Evolutionary conservation across 2,888 invertebrate genomes (phyloP), one percentile per base, ranked within the genome.

Genomic region (Linnaemya tessellans): DNA sequence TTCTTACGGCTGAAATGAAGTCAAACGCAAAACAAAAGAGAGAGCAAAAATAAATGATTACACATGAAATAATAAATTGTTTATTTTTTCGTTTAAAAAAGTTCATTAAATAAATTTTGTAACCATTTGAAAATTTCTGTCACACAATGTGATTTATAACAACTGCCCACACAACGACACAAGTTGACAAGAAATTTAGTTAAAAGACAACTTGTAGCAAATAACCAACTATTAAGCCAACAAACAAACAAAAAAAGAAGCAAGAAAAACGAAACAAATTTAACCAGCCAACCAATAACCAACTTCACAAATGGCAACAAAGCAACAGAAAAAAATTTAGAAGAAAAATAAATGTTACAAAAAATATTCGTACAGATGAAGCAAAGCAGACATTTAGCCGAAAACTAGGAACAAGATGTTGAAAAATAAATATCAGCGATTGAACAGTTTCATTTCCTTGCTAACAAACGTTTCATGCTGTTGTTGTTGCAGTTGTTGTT

Each of bases 111-210:
- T 78, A 71, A 71, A 60, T 51, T 83, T 78, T 18, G 67, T 67
- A 67, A 81, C 73, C 49, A 78, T 68, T 84, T 81, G 67, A 68
- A 81, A 71, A 78, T 78, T 46, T 78, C 81, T 80, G 82, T 82
- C 82, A 82, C 64, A 79, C 62, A 82, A 82, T 79, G 79, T 82
- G 85, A 85, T 85, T 85, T 85, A 85, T 82, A 85, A 82, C 85
- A 85, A 85, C 85, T 85, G 85, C 85, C 85, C 85, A 85, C 85
- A 85, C 85, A 85, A 65, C 85, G 85, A 85, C 82, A 82, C 85
- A 85, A 85, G 82, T 85, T 85, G 85, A 85, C 85, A 85, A 82
- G 85, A 85, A 85, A 82, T 85, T 85, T 82, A 75, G 75, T 80
- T 85, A 85, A 85, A 77, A 85, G 85, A 82, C 85, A 85, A 80